A percentile compares a stretch with the other conserved stretches of the same genome.
phyloP scores from a whole-genome alignment of 2,888 invertebrate genomes.

The Leptopilina myrica region DNA sequence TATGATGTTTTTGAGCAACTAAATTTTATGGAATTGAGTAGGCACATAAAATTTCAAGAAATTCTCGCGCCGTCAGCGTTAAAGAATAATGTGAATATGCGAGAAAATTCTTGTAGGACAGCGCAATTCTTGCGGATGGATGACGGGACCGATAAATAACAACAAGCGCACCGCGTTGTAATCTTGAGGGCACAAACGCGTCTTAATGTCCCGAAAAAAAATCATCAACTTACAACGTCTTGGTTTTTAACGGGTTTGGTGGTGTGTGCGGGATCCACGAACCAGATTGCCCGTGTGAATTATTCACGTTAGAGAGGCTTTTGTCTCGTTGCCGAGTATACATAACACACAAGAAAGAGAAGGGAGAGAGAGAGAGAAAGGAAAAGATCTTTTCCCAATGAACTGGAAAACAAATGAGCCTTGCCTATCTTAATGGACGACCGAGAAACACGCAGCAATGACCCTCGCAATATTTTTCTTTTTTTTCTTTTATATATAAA shows the following conservation, averaged over 20 bases:
- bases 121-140: conserved; percentile 42
- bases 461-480: conserved; percentile 45
- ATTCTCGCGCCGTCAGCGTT: conserved; percentile 17
- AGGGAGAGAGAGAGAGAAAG: conserved; percentile 43
- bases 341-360: conserved; percentile 11
- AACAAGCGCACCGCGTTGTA: conserved; percentile 50
- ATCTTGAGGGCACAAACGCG: conserved; percentile 46
- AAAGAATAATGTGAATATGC: conserved; percentile 32
- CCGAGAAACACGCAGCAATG: conserved; percentile 42
- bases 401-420: conserved; percentile 50
- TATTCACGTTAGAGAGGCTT: conserved; percentile 42
- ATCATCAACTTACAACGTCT: conserved; percentile 50
- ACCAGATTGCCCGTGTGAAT: conserved; percentile 56
- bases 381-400: conserved; percentile 53
- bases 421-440: conserved; percentile 41
- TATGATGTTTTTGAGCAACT: conserved; percentile 16
- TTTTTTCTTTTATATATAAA: background rate
- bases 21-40: conserved; percentile 12
- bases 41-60: conserved; percentile 26
- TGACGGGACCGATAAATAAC: conserved; percentile 48
- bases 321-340: conserved; percentile 23
- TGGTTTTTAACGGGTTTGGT: conserved; percentile 40
- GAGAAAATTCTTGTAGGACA: conserved; percentile 53
- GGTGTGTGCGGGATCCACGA: conserved; percentile 52
- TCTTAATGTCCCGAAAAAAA: conserved; percentile 45